phyloP scores from a whole-genome alignment of 2,888 invertebrate genomes.

The Acronicta alni region DNA sequence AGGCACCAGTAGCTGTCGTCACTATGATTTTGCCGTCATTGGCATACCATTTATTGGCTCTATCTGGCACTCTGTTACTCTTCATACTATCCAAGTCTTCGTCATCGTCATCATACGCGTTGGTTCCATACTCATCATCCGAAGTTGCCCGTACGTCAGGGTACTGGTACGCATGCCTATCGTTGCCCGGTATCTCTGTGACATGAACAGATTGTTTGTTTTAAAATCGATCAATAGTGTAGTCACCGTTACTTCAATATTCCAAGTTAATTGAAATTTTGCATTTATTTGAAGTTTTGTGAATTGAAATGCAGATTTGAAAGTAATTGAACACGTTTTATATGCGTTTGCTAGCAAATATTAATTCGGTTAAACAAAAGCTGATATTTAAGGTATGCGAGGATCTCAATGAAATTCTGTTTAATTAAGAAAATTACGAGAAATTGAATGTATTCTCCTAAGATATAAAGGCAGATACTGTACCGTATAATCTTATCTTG shows the following conservation, averaged over 20 bases:
- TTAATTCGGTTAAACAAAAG: slow-evolving; percentile 16
- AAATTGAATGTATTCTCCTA: slow-evolving; percentile 19
- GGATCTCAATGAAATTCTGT: slow-evolving; percentile 22
- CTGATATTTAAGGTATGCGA: slow-evolving; percentile 20
- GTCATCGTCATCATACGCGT: slow-evolving; percentile 79
- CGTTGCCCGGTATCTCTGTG: slow-evolving; percentile 86
- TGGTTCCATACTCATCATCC: slow-evolving; percentile 83
- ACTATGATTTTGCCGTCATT: slow-evolving; percentile 79
- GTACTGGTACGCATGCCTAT: slow-evolving; percentile 82
- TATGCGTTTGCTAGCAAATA: slow-evolving; percentile 32
- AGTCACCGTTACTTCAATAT: slow-evolving; percentile 28
- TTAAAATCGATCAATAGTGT: slow-evolving; percentile 25
- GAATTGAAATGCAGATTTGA: slow-evolving; percentile 50
- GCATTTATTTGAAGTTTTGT: slow-evolving; percentile 43
- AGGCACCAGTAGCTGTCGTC: slow-evolving; percentile 65
- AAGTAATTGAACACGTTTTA: slow-evolving; percentile 39
- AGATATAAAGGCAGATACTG: slow-evolving; percentile 52
- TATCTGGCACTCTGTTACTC: slow-evolving; percentile 84
- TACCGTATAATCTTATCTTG: slow-evolving; percentile 96
- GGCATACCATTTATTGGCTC: slow-evolving; percentile 87
- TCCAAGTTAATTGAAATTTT: slow-evolving; percentile 35
- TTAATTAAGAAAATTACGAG: slow-evolving; percentile 32
- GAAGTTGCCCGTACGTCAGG: slow-evolving; percentile 78
- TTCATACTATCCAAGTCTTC: slow-evolving; percentile 73
- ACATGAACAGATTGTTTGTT: slow-evolving; percentile 39